Conservation (phyloP, 2,113 vertebrate species). For the Perca fluviatilis region DNA sequence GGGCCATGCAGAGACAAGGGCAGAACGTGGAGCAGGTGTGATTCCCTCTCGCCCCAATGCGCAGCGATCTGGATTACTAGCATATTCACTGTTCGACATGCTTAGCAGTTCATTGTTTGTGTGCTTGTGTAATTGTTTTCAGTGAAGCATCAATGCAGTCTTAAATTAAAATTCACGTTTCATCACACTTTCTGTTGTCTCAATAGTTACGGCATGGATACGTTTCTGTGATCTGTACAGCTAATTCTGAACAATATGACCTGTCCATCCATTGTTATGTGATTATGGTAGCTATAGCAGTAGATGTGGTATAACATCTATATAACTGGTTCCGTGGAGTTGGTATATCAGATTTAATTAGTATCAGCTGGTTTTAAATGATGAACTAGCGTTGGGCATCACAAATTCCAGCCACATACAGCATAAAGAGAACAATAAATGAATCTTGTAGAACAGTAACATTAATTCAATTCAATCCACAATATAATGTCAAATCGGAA, state of each 20-base stretch:
- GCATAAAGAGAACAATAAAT: neutral
- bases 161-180: conserved; percentile 47
- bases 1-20: conserved; percentile 97
- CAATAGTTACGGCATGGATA: conserved; percentile 12
- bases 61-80: conserved; percentile 41
- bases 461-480: neutral
- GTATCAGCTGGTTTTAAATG: neutral
- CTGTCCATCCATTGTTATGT: neutral
- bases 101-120: neutral
- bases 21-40: conserved; percentile 96
- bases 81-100: neutral
- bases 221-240: neutral
- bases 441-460: neutral
- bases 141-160: neutral
- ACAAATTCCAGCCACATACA: neutral
- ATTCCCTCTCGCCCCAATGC: neutral
- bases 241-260: neutral
- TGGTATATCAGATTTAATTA: neutral
- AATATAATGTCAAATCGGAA: neutral
- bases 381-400: neutral
- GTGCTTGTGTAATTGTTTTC: conserved; percentile 4
- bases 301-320: neutral
- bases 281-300: neutral
- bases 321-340: neutral
- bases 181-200: conserved; percentile 20